Conservation (phyloP, 2,888 invertebrate genomes). For the Teinopalpus imperialis region DNA sequence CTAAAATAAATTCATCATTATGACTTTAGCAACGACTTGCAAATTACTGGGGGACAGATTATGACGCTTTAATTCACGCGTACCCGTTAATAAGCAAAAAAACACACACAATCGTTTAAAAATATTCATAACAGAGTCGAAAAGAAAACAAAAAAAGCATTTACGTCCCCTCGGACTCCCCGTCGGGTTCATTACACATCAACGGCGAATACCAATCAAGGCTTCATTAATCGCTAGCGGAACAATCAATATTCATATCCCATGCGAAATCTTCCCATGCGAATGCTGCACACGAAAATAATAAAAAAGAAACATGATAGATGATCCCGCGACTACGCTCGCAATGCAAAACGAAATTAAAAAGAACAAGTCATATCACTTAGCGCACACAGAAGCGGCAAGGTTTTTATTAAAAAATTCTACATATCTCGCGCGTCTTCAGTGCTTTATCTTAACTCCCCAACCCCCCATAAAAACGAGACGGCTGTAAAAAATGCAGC, state of each 20-base stretch:
- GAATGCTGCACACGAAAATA: slow-evolving; percentile 37
- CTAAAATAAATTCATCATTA: no score
- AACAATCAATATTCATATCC: slow-evolving; percentile 81
- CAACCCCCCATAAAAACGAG: slow-evolving; percentile 51
- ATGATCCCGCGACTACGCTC: slow-evolving; percentile 65
- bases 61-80: slow-evolving; percentile 13
- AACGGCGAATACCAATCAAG: slow-evolving; percentile 71
- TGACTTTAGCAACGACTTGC: not conserved
- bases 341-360: slow-evolving; percentile 77
- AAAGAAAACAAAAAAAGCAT: slow-evolving; percentile 50
- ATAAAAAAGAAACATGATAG: slow-evolving; percentile 54
- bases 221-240: slow-evolving; percentile 68
- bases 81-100: slow-evolving; percentile 43
- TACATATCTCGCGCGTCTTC: slow-evolving; percentile 79
- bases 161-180: slow-evolving; percentile 44
- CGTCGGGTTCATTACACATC: slow-evolving; percentile 64
- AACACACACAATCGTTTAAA: slow-evolving; percentile 33
- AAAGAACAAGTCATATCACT: slow-evolving; percentile 82
- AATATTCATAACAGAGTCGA: slow-evolving; percentile 37
- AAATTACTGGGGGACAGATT: slow-evolving; percentile 13
- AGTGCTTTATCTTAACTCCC: slow-evolving; percentile 68
- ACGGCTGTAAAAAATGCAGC: slow-evolving; percentile 64
- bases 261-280: slow-evolving; percentile 71
- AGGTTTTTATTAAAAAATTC: slow-evolving; percentile 79
- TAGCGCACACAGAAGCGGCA: slow-evolving; percentile 76